Evolutionary conservation across 2,113 vertebrate genomes (phyloP).

Genomic region (Clarias macrocephalus): DNA sequence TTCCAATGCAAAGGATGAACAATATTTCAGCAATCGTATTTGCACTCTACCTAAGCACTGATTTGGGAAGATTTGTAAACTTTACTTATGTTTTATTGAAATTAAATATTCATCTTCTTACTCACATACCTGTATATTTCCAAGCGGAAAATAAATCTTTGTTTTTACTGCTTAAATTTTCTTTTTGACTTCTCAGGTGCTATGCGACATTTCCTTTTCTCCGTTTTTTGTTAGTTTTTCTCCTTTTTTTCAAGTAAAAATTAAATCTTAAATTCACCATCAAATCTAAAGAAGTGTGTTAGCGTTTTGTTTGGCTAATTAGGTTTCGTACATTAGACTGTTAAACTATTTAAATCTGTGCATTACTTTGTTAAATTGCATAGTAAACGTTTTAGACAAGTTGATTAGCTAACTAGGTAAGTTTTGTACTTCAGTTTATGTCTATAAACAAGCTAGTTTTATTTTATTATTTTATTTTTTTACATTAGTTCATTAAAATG

Average conservation of each 20-base stretch:
- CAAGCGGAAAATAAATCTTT: neutral
- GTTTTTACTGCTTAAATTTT: neutral
- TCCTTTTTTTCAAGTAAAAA: neutral
- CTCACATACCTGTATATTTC: neutral
- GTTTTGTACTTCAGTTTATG: too few species aligned
- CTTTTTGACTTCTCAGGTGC: neutral
- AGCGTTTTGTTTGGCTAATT: neutral
- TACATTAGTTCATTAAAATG: too few species aligned
- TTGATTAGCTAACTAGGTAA: too few species aligned
- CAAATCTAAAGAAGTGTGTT: neutral
- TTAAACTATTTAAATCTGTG: neutral
- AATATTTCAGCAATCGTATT: neutral
- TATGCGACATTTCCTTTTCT: neutral
- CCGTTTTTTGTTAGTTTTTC: neutral
- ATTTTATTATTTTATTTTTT: too few species aligned
- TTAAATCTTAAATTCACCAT: neutral
- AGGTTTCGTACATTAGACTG: neutral
- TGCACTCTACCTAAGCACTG: neutral
- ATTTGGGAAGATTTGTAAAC: too few species aligned
- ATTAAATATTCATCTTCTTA: neutral
- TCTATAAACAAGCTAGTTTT: too few species aligned
- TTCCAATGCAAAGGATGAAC: neutral
- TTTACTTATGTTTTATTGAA: neutral
- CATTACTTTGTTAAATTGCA: too few species aligned
- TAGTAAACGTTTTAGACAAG: too few species aligned